Base-by-base conservation (phyloP, 2,797 vertebrate species). In the Cryptoprocta ferox region DNA sequence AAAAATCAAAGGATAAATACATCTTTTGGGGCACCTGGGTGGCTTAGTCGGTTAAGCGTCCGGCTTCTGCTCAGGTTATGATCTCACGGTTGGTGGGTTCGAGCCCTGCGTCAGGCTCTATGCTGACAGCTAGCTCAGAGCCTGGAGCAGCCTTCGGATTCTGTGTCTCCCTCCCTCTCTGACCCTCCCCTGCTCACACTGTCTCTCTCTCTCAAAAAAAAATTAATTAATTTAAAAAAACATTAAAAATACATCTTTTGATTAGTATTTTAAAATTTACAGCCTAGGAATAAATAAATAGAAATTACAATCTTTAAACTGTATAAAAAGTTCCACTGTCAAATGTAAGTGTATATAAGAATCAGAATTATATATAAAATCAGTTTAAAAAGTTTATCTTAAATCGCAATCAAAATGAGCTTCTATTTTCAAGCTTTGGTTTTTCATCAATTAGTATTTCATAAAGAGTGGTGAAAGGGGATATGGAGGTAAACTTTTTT, bases 381-480 rank as follows among this genome's bases (percentile, higher is more conserved):
- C 5, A 61, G 1, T 59, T 80, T 71, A 65, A 81, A 45, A 3
- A 82, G 28, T 48, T 68, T 83, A 45, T 75, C n/a, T 83, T 78
- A 82, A 91, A 71, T 30, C 87, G 30, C 1, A 56, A 56, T 87
- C 13, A 89, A 91, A 89, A 56, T 50, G 16, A 65, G 28, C 39
- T 95, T 15, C 83, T 82, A 80, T 37, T 83, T 89, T 81, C 15
- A 97, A 88, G 37, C 32, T 93, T 94, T 85, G 3, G 26, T 66
- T 89, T 88, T 96, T 48, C 65, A 45, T 66, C 12, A 68, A 48
- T 88, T 56, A 70, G 14, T 21, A 53, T 96, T 93, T 85, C 24
- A 35, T 50, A 82, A 83, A 89, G 89, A 87, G 26, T 70, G 6
- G 18, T 35, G 4, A 18, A 37, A 65, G 21, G 28, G 18, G 37